Evolutionary conservation across 2,888 invertebrate genomes (phyloP).

Genomic region (Mythimna albipuncta): DNA sequence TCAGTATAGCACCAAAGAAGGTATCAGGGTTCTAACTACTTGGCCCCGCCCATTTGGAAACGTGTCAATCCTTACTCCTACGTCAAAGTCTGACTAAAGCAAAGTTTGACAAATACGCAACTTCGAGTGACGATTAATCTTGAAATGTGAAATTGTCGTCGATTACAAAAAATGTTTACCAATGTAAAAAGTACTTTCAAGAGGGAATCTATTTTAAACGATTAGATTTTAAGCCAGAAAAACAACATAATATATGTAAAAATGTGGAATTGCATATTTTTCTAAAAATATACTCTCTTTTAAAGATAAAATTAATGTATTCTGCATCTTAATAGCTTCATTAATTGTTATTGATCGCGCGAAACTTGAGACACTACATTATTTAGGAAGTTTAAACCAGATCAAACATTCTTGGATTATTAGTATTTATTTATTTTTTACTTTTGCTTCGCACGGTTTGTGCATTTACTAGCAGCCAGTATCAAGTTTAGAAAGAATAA

Average conservation of each 20-base stretch:
- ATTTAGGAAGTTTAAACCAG: neutral
- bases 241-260: conserved; percentile 1
- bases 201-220: neutral
- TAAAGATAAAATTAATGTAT: neutral
- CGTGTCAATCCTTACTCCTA: too few species aligned
- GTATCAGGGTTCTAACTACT: neutral
- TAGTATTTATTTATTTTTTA: too few species aligned
- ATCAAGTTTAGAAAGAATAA: too few species aligned
- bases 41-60: too few species aligned
- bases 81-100: too few species aligned
- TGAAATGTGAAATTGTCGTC: too few species aligned
- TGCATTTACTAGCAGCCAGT: too few species aligned
- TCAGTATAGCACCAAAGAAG: too few species aligned
- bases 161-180: too few species aligned
- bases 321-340: neutral
- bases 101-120: too few species aligned
- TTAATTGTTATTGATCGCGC: neutral
- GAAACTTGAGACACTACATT: conserved; percentile 1
- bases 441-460: too few species aligned
- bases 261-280: neutral
- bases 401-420: neutral
- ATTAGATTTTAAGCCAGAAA: neutral
- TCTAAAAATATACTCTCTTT: neutral
- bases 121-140: too few species aligned
- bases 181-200: neutral